Conservation (phyloP, 2,888 invertebrate genomes). For the Scaptomyza tumidula region DNA sequence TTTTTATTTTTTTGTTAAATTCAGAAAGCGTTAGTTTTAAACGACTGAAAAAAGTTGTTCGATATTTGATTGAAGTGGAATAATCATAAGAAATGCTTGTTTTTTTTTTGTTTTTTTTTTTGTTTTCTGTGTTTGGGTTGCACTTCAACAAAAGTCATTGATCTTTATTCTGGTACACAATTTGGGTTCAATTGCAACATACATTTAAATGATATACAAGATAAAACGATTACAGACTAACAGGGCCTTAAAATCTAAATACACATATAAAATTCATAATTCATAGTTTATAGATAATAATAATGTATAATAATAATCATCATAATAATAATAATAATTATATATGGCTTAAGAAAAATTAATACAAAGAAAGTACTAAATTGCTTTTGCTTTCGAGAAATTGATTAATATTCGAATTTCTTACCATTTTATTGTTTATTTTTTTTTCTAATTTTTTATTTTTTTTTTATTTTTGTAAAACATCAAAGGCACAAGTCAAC, state of each 20-base stretch:
- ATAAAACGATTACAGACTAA: conserved; percentile 66
- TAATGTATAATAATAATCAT: conserved; percentile 34
- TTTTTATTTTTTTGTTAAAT: conserved; percentile 34
- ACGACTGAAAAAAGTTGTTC: conserved; percentile 48
- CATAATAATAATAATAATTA: conserved; percentile 51
- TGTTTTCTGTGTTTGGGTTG: conserved; percentile 64
- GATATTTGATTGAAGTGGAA: conserved; percentile 36
- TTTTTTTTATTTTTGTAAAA: conserved; percentile 57
- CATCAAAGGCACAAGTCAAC: conserved; percentile 85
- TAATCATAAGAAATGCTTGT: conserved; percentile 57
- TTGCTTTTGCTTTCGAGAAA: conserved; percentile 52
- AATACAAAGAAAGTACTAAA: conserved; percentile 72
- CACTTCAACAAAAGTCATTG: conserved; percentile 82
- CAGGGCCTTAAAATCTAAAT: conserved; percentile 69
- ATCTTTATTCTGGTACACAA: conserved; percentile 82
- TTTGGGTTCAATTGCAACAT: conserved; percentile 77
- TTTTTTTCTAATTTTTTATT: conserved; percentile 28
- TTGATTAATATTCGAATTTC: conserved; percentile 38
- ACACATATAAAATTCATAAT: conserved; percentile 80
- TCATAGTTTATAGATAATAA: conserved; percentile 50
- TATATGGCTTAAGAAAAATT: conserved; percentile 78
- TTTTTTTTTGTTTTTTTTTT: conserved; percentile 49
- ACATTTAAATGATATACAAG: conserved; percentile 76
- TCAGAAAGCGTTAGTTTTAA: conserved; percentile 71
- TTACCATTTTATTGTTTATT: conserved; percentile 29